Base-by-base conservation (phyloP, 2,888 invertebrate species). In the Plagiodera versicolora region DNA sequence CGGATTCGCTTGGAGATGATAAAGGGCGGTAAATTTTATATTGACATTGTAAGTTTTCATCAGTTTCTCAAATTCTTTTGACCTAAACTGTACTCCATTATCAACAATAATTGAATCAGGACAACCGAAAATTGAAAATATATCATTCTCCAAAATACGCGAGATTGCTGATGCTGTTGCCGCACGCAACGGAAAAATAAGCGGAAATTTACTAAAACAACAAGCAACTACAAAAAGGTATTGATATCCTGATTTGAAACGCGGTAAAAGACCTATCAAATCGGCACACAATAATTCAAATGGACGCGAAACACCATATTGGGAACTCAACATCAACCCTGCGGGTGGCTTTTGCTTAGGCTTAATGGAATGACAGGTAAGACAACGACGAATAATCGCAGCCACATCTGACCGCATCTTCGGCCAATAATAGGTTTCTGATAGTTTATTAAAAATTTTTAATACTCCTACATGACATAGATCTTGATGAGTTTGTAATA, bases 1-100 rank as follows among this genome's bases (percentile, higher is more conserved):
- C 0, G 74, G 74, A 60, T 77, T 75, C 1, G 71, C 70, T 48
- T 75, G 74, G 0, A 73, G 71, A 19, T 72, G 64, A 54, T 77
- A 76, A 1, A 61, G 56, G 0, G 75, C 71, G 0, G 72, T 75
- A 48, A 50, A 64, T 46, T 44, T 45, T 14, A 58, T 59, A 0
- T 18, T 3, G 2, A 60, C 45, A 10, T 45, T 10, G 51, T 65
- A 65, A 4, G 18, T 47, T 4, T 61, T 16, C 30, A 32, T 24
- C 5, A 61, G 32, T 1, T 52, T 45, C 30, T 30, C 17, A 51
- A 67, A 64, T 14, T 48, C 54, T 11, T 57, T 56, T n/a, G 35
- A 50, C 17, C 39, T 20, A 18, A 59, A 61, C 44, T 65, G 56
- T 8, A 46, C 49, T 9, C 58, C 56, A 56, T 62, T 63, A 54